Evolutionary conservation across 1,140 invertebrate species (phyloP), one percentile per base, ranked within the genome.

Genomic region (Eurosta solidaginis): DNA sequence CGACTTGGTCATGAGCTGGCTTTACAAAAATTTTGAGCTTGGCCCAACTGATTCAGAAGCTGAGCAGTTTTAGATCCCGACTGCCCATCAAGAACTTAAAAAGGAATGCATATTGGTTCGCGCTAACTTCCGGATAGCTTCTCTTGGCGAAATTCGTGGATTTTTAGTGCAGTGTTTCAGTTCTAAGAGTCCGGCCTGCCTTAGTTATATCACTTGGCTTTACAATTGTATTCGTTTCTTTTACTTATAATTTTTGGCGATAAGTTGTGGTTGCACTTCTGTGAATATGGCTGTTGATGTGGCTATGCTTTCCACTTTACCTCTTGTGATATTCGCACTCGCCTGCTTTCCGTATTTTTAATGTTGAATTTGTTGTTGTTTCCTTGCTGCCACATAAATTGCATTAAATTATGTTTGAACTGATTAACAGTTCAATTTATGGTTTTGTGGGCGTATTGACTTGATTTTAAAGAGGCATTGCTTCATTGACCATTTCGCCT

Each of bases 371-470:
- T 42, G 27, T 33, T 36, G 9, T n/a, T n/a, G 17, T 10, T 63
- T 12, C 5, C 4, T 25, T 52, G 49, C 49, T 52, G 59, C 59
- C 33, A 74, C 45, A 74, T n/a, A 78, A 68, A 79, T 33, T 27
- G 47, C 73, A 59, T 74, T 79, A 79, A 79, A 79, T 79, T 79
- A 79, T 79, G 50, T 77, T 79, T 77, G 74, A 77, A 77, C 78
- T 77, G 78, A 79, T 79, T 79, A 79, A 79, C 76, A 79, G 78
- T 79, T 79, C 78, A 79, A 79, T 77, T 79, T 79, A 79, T 79
- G 78, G 76, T 40, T 73, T 79, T 77, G 78, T 77, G 50, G 78
- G 78, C 78, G 78, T 79, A 14, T 63, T 79, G 73, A 78, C 74
- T 78, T 78, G 75, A 78, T 75, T 75, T 74, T 78, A 78, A 78